Base-by-base conservation (phyloP, 1,140 invertebrate species). In the Trachelipus rathkii region DNA sequence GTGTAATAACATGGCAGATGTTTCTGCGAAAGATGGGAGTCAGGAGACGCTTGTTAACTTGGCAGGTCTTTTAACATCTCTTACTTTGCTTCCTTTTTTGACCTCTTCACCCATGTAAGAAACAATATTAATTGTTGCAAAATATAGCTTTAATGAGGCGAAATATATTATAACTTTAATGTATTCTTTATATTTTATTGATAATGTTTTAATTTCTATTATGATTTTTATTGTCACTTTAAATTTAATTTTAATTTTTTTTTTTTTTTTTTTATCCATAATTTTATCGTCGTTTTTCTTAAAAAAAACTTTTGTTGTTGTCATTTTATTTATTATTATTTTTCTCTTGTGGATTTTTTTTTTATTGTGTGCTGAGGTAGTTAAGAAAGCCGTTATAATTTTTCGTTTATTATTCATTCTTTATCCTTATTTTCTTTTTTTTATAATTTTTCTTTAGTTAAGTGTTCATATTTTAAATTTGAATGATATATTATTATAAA, bases 11-110 rank as follows among this genome's bases (percentile, higher is more conserved):
- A 89, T 96, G 84, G 96, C 93, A 1, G 89, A 81, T 53, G 75
- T 81, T 9, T 77, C 81, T 0, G 81, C 78, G 0, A 81, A 81
- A 88, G 97, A 98, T 86, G 92, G 93, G 10, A 95, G 94, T 80
- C 97, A 99, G 87, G 96, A 98, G 84, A 98, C 95, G 0, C 89
- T 94, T 81, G 95, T 98, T 0, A 98, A 98, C 86, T 86, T 98
- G 67, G 84, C 92, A 44, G 95, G 92, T 11, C 92, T 95, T 7
- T 84, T 94, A 73, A 82, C 91, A 13, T 93, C 92, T 75, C 87
- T 97, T 46, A 85, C 91, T 33, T 84, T 97, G 69, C 86, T 97
- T 1, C 90, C 91, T 44, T 79, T 89, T n/a, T 86, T 94, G 11
- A 88, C 87, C 45, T 83, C 84, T 70, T 76, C 43, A 76, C 75